phyloP scores from a whole-genome alignment of 2,888 invertebrate genomes.

The Agapostemon virescens region DNA sequence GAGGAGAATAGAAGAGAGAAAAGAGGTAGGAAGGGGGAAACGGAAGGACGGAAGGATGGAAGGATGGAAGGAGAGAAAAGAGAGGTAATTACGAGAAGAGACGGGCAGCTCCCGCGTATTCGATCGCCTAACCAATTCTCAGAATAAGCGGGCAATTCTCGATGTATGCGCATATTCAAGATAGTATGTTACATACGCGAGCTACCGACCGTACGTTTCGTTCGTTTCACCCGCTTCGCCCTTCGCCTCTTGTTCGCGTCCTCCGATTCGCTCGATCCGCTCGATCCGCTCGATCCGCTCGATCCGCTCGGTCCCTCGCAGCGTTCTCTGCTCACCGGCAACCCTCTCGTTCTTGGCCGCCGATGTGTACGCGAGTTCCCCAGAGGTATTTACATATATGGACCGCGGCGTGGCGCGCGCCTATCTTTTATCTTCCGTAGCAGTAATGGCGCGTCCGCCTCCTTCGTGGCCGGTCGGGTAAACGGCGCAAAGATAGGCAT shows the following conservation, averaged over 20 bases:
- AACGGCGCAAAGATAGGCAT: slow-evolving; percentile 74
- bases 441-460: slow-evolving; percentile 73
- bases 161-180: slow-evolving; percentile 80
- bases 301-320: slow-evolving; percentile 41
- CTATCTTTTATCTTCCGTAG: slow-evolving; percentile 79
- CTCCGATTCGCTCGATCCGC: neutral
- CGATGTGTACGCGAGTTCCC: slow-evolving; percentile 73
- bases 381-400: slow-evolving; percentile 80
- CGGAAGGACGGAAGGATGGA: slow-evolving; percentile 62
- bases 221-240: slow-evolving; percentile 63
- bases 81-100: slow-evolving; percentile 80
- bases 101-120: slow-evolving; percentile 78
- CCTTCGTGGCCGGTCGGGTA: slow-evolving; percentile 70
- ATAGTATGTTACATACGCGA: slow-evolving; percentile 80
- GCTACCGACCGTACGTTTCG: slow-evolving; percentile 76
- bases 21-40: slow-evolving; percentile 14
- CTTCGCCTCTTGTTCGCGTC: slow-evolving; percentile 39
- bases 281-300: slow-evolving; percentile 15
- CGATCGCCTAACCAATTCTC: slow-evolving; percentile 78
- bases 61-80: slow-evolving; percentile 71
- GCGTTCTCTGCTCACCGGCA: slow-evolving; percentile 58
- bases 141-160: slow-evolving; percentile 76
- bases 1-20: neutral
- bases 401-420: slow-evolving; percentile 76
- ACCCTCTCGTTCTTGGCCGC: slow-evolving; percentile 61